Evolutionary conservation across 2,888 invertebrate species (phyloP), one percentile per base, ranked within the genome.

Genomic region (Catotricha subobsoleta): DNA sequence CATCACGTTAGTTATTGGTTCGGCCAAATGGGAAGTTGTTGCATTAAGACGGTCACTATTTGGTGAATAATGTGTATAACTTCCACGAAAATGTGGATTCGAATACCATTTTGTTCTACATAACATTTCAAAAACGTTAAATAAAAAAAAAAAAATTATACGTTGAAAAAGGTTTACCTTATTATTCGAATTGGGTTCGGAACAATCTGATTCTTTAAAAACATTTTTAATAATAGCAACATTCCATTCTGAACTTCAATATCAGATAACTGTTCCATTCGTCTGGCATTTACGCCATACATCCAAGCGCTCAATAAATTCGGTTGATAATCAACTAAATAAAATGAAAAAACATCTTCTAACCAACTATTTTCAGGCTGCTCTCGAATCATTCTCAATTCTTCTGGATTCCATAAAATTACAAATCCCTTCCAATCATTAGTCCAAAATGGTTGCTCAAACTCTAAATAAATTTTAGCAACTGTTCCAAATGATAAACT

Each of bases 301-400:
- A 79, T 63, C 80, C 81, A 82, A 1, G 70, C 79, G 41, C 74
- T 67, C 21, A 83, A 56, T n/a, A 76, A 61, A 25, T 66, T 64
- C 1, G 74, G 70, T 51, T 77, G 71, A 49, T 69, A 66, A 48
- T 71, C 71, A 7, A 77, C 69, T 7, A 69, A 64, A 52, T 75
- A 75, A 56, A 82, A 79, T 42, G 74, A 72, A 51, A 75, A 72
- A 10, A 82, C 64, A 49, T 71, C 71, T 50, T 67, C 67, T 37
- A 76, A 57, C 43, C 43, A 43, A n/a, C n/a, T n/a, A 15, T 20
- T 27, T 1, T 36, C 2, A 15, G 25, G 23, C 18, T 35, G 28
- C 3, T 28, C 15, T 6, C 30, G 13, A 5, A 41, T 27, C 7
- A 15, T 30, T 7, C 12, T 6, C 3, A 61, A 45, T 44, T 72